Percentiles rank a stretch among this genome's conserved stretches.
Conservation (phyloP, 2,888 invertebrate species). For the Tricholauxania praeusta region DNA sequence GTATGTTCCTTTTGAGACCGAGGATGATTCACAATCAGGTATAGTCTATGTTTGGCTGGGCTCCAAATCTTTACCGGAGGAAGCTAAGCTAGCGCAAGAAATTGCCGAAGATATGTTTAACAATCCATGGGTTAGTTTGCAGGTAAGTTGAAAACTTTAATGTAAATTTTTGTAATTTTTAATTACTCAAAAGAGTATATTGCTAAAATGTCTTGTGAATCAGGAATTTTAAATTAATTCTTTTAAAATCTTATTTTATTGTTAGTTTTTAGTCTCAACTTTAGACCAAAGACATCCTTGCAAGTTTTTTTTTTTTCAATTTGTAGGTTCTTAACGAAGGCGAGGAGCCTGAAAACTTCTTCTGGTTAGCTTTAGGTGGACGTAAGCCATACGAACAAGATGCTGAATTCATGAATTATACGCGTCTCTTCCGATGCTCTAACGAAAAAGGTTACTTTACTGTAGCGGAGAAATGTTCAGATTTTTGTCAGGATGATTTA, state of each 20-base stretch:
- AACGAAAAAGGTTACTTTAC: constrained; percentile 99
- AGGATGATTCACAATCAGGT: constrained; percentile 81
- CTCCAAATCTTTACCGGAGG: constrained; percentile 84
- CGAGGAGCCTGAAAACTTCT: constrained; percentile 97
- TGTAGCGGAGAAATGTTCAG: constrained; percentile 94
- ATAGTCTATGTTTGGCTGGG: constrained; percentile 98
- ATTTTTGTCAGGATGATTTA: constrained; percentile 86
- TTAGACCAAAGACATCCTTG: neutral
- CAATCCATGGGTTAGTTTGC: constrained; percentile 81
- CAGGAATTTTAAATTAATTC: too few relatives aligned
- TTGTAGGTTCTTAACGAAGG: constrained; percentile 86
- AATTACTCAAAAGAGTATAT: too few relatives aligned
- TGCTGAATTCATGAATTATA: constrained; percentile 92
- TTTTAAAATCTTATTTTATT: too few relatives aligned
- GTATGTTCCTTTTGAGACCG: constrained; percentile 91
- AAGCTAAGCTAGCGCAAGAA: constrained; percentile 87
- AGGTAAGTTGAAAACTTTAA: constrained; percentile 70
- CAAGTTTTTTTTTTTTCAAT: neutral
- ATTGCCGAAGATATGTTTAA: constrained; percentile 95
- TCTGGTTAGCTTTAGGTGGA: constrained; percentile 96
- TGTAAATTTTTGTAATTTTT: too few relatives aligned
- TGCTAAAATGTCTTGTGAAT: too few relatives aligned
- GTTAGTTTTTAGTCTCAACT: neutral
- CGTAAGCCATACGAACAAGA: constrained; percentile 89
- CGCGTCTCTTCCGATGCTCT: constrained; percentile 96